Evolutionary conservation across 2,797 vertebrate genomes (phyloP), one percentile per base, ranked within the genome.

Genomic region (Crenuchus spilurus): DNA sequence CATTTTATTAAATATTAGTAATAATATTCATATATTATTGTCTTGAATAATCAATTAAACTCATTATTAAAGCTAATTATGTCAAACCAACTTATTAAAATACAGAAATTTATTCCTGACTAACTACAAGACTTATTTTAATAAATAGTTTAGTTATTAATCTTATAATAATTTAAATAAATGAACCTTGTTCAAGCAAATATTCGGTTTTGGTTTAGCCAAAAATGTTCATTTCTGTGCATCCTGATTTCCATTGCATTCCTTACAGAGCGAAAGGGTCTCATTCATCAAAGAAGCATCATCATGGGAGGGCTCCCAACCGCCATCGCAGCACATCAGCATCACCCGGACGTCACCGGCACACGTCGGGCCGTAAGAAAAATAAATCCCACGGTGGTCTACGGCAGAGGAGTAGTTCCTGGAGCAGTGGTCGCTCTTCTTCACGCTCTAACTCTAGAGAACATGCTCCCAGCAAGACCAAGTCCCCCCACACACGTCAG

Each of bases 371-470:
- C 35, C 89, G 91, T 49, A 96, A 93, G 85, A 96, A 95, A 84
- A 96, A 93, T 82, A 94, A 93, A 9, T 91, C 92, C 0, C 89
- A 91, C 51, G 76, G 81, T 63, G 94, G 92, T 84, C 81, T 91
- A 0, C 89, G 93, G 0, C 94, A 94, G 77, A 91, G 92, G 78
- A 94, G 94, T 85, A 95, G 93, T 89, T 95, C 92, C 61, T 96
- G 94, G 86, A 97, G 96, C 95, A 98, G 95, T 76, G 94, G 92
- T 0, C 91, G 77, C 0, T 97, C 96, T 1, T 91, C 92, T 0
- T 96, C 96, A 0, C 94, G 90, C 70, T 95, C 95, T 3, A 91
- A 88, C 10, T 95, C 96, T 77, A 94, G 94, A 84, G 92, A 95
- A 80, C 77, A 86, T 3, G 93, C 83, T 6, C 85, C 90, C 82